Evolutionary conservation across 2,113 vertebrate genomes (phyloP).

Genomic region (Serilophus lunatus): DNA sequence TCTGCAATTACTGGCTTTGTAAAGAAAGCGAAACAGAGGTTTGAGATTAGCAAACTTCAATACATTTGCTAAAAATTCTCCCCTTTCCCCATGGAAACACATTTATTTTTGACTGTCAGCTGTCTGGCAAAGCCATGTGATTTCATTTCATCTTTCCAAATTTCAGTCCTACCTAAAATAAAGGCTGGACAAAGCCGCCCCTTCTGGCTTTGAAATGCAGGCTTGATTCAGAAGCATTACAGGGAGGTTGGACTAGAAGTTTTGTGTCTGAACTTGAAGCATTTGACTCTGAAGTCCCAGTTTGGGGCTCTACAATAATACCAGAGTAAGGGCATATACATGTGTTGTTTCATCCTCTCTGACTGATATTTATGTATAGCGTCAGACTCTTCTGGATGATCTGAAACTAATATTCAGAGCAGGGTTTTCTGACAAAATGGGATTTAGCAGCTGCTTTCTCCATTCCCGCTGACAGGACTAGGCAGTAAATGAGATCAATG

Average conservation of each 20-base stretch:
- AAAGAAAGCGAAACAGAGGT: constrained; percentile 11
- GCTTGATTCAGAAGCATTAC: not conserved
- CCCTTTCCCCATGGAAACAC: constrained; percentile 25
- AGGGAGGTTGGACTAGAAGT: not conserved
- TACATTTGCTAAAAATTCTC: constrained; percentile 48
- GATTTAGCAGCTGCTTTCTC: not conserved
- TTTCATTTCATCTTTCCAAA: constrained; percentile 29
- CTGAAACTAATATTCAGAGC: not conserved
- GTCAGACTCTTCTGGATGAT: not conserved
- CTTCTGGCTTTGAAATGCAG: not conserved
- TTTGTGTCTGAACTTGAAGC: not conserved
- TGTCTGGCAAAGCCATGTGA: constrained; percentile 31
- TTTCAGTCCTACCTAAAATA: constrained; percentile 19
- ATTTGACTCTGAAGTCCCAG: not conserved
- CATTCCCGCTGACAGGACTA: not conserved
- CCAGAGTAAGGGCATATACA: not conserved
- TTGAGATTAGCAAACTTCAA: constrained; percentile 46
- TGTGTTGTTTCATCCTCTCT: not conserved
- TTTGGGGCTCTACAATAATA: not conserved
- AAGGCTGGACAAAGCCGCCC: not conserved
- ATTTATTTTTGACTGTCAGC: constrained; percentile 50
- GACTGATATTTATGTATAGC: not conserved
- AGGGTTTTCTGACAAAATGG: not conserved
- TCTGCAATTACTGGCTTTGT: constrained; percentile 44
- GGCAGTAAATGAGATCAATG: not conserved